A percentile compares a stretch with the other conserved stretches of the same genome.
Conservation (phyloP, 2,797 vertebrate genomes). For the Acipenser ruthenus region DNA sequence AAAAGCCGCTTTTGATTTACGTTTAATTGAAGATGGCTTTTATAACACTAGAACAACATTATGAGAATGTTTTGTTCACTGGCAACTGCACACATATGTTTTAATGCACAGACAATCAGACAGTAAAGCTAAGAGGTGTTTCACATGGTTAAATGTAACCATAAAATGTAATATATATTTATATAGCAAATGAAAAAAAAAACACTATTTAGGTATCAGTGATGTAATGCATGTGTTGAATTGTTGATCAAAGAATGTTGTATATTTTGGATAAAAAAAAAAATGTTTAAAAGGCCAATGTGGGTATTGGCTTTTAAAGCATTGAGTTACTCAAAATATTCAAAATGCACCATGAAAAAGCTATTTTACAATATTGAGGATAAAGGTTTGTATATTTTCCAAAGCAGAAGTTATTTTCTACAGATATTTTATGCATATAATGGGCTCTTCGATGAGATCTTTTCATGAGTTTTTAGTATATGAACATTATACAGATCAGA, state of each 20-base stretch:
- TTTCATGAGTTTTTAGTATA: conserved; percentile 24
- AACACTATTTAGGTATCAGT: conserved; percentile 1
- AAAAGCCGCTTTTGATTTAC: conserved; percentile 46
- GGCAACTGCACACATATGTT: conserved; percentile 44
- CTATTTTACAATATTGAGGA: conserved; percentile 62
- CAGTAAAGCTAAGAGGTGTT: conserved; percentile 11
- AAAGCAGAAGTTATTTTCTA: conserved; percentile 59
- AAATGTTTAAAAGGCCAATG: conserved; percentile 25
- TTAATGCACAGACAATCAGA: conserved; percentile 70
- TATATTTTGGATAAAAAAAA: conserved; percentile 28
- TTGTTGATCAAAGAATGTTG: conserved; percentile 25
- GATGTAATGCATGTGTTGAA: conserved; percentile 11
- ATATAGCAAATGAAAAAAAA: background rate
- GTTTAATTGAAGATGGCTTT: conserved; percentile 57
- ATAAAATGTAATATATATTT: background rate
- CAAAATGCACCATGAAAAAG: conserved; percentile 47
- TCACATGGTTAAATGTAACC: conserved; percentile 1
- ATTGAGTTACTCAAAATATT: conserved; percentile 43
- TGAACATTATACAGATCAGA: conserved; percentile 23
- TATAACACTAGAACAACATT: conserved; percentile 62
- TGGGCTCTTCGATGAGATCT: conserved; percentile 35
- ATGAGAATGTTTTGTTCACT: conserved; percentile 56
- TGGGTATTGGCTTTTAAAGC: conserved; percentile 31
- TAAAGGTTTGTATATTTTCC: conserved; percentile 67
- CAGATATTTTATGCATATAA: conserved; percentile 48